phyloP scores from a whole-genome alignment of 2,113 vertebrate genomes.

The Sterna hirundo region DNA sequence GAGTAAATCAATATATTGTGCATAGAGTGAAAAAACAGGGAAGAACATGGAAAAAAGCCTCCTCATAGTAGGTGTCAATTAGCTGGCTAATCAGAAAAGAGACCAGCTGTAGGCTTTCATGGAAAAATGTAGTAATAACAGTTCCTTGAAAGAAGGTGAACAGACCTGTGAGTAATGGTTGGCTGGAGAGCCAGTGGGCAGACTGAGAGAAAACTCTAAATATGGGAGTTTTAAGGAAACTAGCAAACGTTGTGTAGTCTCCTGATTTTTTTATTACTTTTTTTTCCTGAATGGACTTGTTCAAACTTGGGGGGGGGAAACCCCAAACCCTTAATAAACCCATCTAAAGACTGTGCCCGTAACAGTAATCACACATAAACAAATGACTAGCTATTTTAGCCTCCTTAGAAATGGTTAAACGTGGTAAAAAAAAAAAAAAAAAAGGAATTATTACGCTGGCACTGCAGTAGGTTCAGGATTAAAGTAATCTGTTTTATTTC shows the following conservation, averaged over 20 bases:
- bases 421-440: background rate
- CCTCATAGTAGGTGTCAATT: background rate
- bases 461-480: slow-evolving; percentile 19
- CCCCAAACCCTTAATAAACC: background rate
- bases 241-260: background rate
- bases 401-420: slow-evolving; percentile 19
- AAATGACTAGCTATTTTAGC: background rate
- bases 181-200: background rate
- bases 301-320: rapidly evolving
- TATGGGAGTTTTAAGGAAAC: background rate
- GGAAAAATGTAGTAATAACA: background rate
- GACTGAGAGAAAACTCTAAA: background rate
- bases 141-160: background rate
- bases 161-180: background rate
- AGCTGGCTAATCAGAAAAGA: background rate
- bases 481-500: slow-evolving; percentile 56
- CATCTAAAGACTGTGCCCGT: background rate
- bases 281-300: background rate
- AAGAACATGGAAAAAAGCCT: background rate
- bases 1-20: background rate
- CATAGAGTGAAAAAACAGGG: background rate
- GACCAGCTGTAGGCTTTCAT: background rate
- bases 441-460: background rate
- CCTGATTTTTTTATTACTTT: background rate
- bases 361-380: background rate